Base-by-base conservation (phyloP, 2,113 vertebrate genomes). In the Rallus limicola region DNA sequence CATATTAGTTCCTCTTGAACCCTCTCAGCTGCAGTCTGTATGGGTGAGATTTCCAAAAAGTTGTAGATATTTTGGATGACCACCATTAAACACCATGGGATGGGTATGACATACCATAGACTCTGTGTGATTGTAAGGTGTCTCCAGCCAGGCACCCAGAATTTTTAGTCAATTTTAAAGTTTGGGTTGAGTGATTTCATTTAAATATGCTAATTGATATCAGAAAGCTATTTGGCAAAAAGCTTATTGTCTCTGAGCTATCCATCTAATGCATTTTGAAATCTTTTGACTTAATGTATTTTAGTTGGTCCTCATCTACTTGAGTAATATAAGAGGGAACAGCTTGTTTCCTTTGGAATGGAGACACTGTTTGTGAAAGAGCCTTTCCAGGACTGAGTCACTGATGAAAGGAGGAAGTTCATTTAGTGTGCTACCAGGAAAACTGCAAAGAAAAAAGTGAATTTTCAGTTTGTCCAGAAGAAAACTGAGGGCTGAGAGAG, bases 361-460 rank as follows among this genome's bases (percentile, higher is more conserved):
- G 77, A 92, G 70, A 82, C 68, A 53, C 44, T 85, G 9, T 93
- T 91, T 76, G 48, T 92, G 91, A 95, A 93, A 93, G 78, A 86
- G 78, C 63, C 64, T 95, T 94, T 93, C 33, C 71, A 72, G 40
- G 65, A 90, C 12, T 95, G 85, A 96, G 78, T 96, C 94, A 95
- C 38, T 88, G 77, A 68, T 92, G 48, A 86, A 91, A 86, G 56
- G 19, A 78, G 58, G 42, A 93, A 95, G 58, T 86, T 91, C 28
- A 76, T 87, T 94, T 93, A 90, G 74, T 90, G 44, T 83, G 55
- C 65, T 74, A 31, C 42, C 56, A 67, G 67, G 68, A 94, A 96
- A 82, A 46, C 50, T 92, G 71, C 46, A 36, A 82, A 87, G 68
- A 93, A 40, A 85, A 88, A 90, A 56, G 28, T 44, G 50, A 77